Evolutionary conservation across 2,113 vertebrate species (phyloP).

Genomic region (Pavo muticus): DNA sequence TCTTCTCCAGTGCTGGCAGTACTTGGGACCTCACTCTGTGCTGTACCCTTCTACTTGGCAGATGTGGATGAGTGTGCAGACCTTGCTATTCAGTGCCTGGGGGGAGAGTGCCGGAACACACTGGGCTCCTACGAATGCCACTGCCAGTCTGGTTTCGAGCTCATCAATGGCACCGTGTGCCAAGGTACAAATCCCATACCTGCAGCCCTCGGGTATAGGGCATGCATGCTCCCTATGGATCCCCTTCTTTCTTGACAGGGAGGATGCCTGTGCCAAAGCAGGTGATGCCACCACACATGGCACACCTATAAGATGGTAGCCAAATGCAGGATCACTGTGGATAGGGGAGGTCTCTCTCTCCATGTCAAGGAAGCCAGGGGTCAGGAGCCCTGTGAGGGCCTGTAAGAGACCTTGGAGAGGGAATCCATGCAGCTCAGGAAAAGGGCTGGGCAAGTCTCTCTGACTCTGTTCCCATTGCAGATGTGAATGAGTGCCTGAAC

Average conservation of each 20-base stretch:
- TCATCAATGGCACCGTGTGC: constrained; percentile 67
- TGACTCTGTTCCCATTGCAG: constrained; percentile 71
- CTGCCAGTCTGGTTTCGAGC: constrained; percentile 80
- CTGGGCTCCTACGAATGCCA: constrained; percentile 82
- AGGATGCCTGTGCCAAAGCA: background rate
- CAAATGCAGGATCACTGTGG: background rate
- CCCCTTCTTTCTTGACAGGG: background rate
- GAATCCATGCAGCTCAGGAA: background rate
- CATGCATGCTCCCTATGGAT: background rate
- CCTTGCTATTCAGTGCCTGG: constrained; percentile 66
- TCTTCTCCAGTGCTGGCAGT: background rate
- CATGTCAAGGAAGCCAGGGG: background rate
- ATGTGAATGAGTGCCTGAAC: constrained; percentile 90
- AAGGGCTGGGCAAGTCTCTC: background rate
- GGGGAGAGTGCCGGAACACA: constrained; percentile 82
- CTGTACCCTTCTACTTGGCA: constrained; percentile 62
- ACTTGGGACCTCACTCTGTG: background rate
- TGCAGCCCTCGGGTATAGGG: background rate
- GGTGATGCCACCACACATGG: background rate
- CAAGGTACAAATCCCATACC: constrained; percentile 60
- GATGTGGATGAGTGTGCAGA: constrained; percentile 82
- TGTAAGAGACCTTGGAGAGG: background rate
- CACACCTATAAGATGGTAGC: background rate
- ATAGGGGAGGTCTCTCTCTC: background rate
- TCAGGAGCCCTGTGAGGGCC: background rate